Percentiles rank a stretch among this genome's conserved stretches.
Evolutionary conservation across 2,888 invertebrate genomes (phyloP).

Genomic region (Hirtodrosophila confusa): DNA sequence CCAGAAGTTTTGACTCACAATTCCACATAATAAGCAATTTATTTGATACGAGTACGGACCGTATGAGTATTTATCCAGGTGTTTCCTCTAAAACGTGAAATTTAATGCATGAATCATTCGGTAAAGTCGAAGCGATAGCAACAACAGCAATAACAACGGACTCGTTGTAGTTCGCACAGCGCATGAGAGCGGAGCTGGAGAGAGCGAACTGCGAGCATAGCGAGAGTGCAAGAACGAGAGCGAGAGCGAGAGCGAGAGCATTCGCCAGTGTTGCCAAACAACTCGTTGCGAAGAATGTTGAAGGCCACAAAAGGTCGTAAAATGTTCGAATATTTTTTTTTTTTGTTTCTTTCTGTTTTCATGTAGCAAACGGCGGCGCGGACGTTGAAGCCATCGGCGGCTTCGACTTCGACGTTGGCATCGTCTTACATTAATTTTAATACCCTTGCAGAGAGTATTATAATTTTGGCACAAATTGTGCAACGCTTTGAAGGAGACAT

Average conservation of each 20-base stretch:
- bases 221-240: constrained; percentile 4
- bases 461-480: constrained; percentile 33
- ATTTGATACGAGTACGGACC: constrained; percentile 18
- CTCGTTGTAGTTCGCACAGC: constrained; percentile 13
- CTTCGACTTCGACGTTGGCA: constrained; percentile 35
- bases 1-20: constrained; percentile 39
- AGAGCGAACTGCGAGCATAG: not conserved
- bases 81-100: constrained; percentile 66
- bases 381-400: constrained; percentile 15
- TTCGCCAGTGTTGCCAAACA: constrained; percentile 50
- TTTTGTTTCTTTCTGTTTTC: constrained; percentile 8
- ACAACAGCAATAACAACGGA: constrained; percentile 13
- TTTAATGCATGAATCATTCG: constrained; percentile 61
- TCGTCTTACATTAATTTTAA: constrained; percentile 43
- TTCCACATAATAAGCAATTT: constrained; percentile 28
- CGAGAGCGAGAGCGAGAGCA: constrained; percentile 23
- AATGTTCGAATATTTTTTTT: constrained; percentile 39
- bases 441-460: constrained; percentile 10
- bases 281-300: constrained; percentile 60
- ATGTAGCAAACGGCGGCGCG: constrained; percentile 33
- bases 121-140: constrained; percentile 22
- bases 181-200: constrained; percentile 25
- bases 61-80: constrained; percentile 67
- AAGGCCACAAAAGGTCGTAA: constrained; percentile 72
- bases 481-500: constrained; percentile 3